Evolutionary conservation across 2,113 vertebrate genomes (phyloP), one percentile per base, ranked within the genome.

Genomic region (Glaucidium brasilianum): DNA sequence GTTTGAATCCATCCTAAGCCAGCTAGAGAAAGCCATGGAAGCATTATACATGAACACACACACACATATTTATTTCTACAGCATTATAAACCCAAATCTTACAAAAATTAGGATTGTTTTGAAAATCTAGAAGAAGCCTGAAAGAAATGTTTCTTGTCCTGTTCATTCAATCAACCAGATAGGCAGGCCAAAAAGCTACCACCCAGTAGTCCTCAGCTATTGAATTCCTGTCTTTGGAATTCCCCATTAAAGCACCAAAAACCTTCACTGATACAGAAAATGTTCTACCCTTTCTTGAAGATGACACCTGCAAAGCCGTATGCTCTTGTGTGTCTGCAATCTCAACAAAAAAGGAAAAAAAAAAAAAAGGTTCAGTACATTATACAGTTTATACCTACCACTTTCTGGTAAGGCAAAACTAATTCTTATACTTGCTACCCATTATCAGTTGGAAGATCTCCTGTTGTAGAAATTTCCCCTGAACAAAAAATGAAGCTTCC

Each of bases 201-300:
- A 89, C 15, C 9, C 32, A 35, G 59, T 26, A 83, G 27, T 64
- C 67, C 27, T 63, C n/a, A 49, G 20, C 10, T 85, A 52, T 15
- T 53, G 23, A 15, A 63, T 49, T 72, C 15, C 17, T 79, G 16
- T 71, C 32, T 67, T 67, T 47, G 19, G 15, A 87, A 77, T 75
- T 85, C 22, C 15, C 17, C 18, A 29, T 23, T 55, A 75, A 62
- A 55, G 12, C 12, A 63, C 13, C 6, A 41, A 67, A 74, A 41
- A 6, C 37, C 11, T 71, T 62, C 55, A 63, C 10, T 0, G 0
- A 59, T n/a, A 77, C 10, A 39, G 19, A 67, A 76, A 52, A 55
- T 19, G 3, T 64, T 77, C 71, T 58, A 55, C 5, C 10, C 12
- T 69, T 66, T 78, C 67, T 55, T 59, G 47, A 89, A 92, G 34